Evolutionary conservation across 1,140 invertebrate species (phyloP), one percentile per base, ranked within the genome.

Genomic region (Sycophila sp.): DNA sequence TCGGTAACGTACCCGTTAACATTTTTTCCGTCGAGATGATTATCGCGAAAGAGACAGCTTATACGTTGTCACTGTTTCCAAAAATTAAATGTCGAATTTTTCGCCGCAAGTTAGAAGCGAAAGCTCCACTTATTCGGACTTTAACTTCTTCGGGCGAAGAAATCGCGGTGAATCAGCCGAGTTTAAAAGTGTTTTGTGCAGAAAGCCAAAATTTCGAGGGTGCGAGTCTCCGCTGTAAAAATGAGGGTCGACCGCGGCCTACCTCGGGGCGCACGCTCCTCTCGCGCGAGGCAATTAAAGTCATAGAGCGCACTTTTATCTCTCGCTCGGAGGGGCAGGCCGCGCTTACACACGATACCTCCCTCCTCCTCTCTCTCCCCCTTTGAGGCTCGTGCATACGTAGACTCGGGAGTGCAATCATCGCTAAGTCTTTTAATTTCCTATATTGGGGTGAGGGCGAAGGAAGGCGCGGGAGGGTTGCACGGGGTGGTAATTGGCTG

Each of bases 401-500:
- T 63, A 69, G 26, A 40, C 53, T 49, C 55, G 30, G 45, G 59
- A n/a, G 75, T 53, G 71, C 81, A 83, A 84, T 84, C 81, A 83
- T 85, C 81, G 79, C 75, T 77, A 77, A 77, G 78, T 83, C 82
- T 85, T 85, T 84, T 83, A 84, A 84, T 84, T 83, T 82, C 83
- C 81, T 84, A 84, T 84, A 83, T 83, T 76, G 78, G 78, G 64
- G 75, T 10, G 32, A 45, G 26, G 8, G 42, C 4, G 71, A 34
- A 34, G 51, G 51, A 30, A 32, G n/a, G 65, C 53, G n/a, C 36
- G 49, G 49, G 51, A 56, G 34, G 47, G 51, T 42, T 15, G 78
- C 77, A 80, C 79, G 76, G 83, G 80, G 83, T 86, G 84, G 83
- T 86, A 86, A 86, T 86, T 85, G 85, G 84, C 85, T 86, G 85